These are phyloP conservation scores for Aphelenchoides avenae DNA, from an alignment of 1,140 invertebrate genomes.

Conservation along the genomic window DNA sequence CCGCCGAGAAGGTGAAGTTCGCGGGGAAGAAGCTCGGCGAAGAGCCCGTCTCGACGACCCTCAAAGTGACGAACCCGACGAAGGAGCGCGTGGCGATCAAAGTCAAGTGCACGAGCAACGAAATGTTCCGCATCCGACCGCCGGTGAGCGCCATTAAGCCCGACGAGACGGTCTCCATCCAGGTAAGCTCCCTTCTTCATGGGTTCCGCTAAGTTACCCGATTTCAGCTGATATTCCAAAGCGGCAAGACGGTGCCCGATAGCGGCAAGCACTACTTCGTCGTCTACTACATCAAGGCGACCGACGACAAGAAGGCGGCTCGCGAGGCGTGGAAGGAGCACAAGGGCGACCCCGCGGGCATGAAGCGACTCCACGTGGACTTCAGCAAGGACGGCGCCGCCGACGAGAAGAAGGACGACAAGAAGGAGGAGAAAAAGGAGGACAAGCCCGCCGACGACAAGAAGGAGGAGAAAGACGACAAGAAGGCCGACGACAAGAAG, in stretches of 20 bases:
- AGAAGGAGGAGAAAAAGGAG: no score
- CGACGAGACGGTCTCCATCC: constrained; percentile 19
- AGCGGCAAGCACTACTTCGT: constrained; percentile 47
- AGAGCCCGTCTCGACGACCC: constrained; percentile 15
- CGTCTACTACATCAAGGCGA: constrained; percentile 45
- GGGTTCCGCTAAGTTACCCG: constrained; percentile 1
- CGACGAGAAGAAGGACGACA: no score
- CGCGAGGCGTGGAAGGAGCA: constrained; percentile 23
- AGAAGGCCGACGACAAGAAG: constrained; percentile 12
- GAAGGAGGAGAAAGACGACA: constrained; percentile 23
- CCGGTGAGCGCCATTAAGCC: constrained; percentile 34
- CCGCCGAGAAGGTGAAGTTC: constrained; percentile 31
- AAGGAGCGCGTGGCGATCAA: constrained; percentile 34
- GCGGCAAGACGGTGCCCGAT: constrained; percentile 40
- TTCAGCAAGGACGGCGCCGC: constrained; percentile 41
- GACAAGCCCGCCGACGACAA: no score
- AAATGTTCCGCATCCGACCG: constrained; percentile 52
- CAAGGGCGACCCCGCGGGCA: constrained; percentile 35
- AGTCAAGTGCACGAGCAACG: constrained; percentile 49
- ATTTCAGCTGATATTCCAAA: constrained; percentile 40
- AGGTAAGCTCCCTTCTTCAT: constrained; percentile 21
- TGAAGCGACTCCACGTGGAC: constrained; percentile 34
- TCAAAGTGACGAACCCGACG: constrained; percentile 37
- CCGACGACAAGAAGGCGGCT: constrained; percentile 33
- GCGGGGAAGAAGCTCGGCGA: constrained; percentile 31